These are phyloP conservation scores for Lamprotornis superbus DNA, from an alignment of 2,113 vertebrate species.

Conservation along the genomic window DNA sequence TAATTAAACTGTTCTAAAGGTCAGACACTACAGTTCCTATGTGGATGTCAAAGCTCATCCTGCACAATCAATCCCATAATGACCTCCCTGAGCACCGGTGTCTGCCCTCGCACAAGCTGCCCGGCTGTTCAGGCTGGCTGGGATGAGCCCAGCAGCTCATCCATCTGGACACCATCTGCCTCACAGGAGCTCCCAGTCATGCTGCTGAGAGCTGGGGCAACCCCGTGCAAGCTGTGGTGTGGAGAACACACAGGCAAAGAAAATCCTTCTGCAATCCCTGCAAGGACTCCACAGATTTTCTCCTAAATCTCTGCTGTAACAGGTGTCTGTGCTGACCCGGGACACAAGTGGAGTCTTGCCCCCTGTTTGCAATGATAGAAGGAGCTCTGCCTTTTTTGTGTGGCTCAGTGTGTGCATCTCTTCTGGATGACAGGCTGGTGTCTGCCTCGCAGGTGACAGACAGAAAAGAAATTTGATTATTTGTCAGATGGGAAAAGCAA, in stretches of 20 bases:
- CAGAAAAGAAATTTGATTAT: background rate
- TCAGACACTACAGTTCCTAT: background rate
- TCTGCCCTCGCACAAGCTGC: background rate
- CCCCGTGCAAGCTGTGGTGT: background rate
- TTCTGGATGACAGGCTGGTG: background rate
- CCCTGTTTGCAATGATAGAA: background rate
- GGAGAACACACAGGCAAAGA: background rate
- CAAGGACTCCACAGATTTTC: background rate
- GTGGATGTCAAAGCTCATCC: background rate
- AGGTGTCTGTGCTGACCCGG: fast-evolving
- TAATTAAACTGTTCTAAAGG: background rate
- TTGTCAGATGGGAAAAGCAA: background rate
- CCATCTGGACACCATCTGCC: conserved; percentile 52
- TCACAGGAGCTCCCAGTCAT: background rate
- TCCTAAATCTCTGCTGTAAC: background rate
- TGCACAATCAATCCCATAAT: background rate
- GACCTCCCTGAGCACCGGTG: background rate
- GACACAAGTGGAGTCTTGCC: fast-evolving
- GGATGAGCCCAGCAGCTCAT: background rate
- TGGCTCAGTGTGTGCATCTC: background rate
- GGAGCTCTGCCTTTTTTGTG: fast-evolving
- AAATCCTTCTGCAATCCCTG: background rate
- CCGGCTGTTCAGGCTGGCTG: background rate
- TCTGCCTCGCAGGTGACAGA: background rate
- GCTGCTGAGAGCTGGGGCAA: background rate